Percentiles rank a stretch among this genome's conserved stretches.
phyloP scores from a whole-genome alignment of 2,888 invertebrate genomes.

The Euproctis similis region DNA sequence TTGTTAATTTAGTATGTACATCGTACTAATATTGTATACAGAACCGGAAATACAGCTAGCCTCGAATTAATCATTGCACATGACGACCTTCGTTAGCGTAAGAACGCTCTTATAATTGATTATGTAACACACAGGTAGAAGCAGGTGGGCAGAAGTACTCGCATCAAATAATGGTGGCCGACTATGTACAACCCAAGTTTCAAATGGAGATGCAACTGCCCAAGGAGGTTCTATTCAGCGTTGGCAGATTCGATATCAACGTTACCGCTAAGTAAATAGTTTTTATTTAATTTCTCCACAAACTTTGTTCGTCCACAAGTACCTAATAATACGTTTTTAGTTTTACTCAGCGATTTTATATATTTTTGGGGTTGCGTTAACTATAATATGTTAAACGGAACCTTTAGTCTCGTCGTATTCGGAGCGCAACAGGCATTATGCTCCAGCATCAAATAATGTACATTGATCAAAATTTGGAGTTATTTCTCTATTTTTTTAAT shows the following conservation, averaged over 20 bases:
- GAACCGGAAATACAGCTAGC: slow-evolving; percentile 22
- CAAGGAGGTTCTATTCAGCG: slow-evolving; percentile 86
- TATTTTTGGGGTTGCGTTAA: no score
- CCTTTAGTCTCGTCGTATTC: no score
- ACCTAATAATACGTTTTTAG: no score
- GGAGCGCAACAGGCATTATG: no score
- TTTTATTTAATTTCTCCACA: neutral
- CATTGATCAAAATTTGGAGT: no score
- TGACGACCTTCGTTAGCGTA: slow-evolving; percentile 23
- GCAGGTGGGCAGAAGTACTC: slow-evolving; percentile 76
- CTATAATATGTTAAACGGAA: no score
- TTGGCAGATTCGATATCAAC: slow-evolving; percentile 84
- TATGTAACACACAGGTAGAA: slow-evolving; percentile 48
- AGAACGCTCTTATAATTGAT: slow-evolving; percentile 18
- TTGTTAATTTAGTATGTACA: no score
- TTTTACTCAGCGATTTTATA: no score
- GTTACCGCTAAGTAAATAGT: slow-evolving; percentile 89
- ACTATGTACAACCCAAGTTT: slow-evolving; percentile 95
- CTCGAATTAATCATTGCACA: slow-evolving; percentile 20
- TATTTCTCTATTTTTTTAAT: no score
- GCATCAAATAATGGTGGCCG: slow-evolving; percentile 87
- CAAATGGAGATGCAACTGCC: slow-evolving; percentile 89
- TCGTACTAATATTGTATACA: no score
- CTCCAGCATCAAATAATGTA: no score
- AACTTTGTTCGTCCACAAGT: no score